These are phyloP conservation scores for Brachyopa scutellaris DNA, from an alignment of 2,888 invertebrate species.

Conservation along the genomic window DNA sequence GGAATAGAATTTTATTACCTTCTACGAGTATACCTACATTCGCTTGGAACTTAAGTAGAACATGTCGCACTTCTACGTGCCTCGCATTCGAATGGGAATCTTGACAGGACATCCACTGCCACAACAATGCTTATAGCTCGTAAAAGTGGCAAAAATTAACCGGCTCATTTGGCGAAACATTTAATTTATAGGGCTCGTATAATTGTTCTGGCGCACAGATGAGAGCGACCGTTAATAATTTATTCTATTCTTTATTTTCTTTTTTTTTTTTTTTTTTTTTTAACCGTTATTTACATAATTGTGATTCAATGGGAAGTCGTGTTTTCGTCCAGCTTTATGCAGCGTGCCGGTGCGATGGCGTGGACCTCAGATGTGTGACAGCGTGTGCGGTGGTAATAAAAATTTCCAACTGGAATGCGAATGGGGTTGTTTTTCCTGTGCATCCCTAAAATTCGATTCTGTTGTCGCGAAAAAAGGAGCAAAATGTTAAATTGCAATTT, in stretches of 20 bases:
- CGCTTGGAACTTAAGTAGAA: conserved; percentile 54
- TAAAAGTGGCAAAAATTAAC: conserved; percentile 68
- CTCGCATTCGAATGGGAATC: conserved; percentile 43
- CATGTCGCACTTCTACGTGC: conserved; percentile 64
- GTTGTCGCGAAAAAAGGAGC: conserved; percentile 7
- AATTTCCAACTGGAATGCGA: background rate
- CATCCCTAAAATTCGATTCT: conserved; percentile 3
- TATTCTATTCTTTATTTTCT: conserved; percentile 41
- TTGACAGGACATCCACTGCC: conserved; percentile 15
- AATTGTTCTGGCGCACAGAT: conserved; percentile 50
- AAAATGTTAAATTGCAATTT: conserved; percentile 23
- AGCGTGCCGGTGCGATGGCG: background rate
- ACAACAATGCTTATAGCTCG: conserved; percentile 39
- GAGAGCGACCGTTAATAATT: conserved; percentile 39
- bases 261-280: conserved; percentile 18
- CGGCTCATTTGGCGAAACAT: conserved; percentile 65
- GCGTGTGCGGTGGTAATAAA: conserved; percentile 15
- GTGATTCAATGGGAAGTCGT: conserved; percentile 14
- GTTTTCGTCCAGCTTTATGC: background rate
- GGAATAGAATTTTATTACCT: conserved; percentile 68
- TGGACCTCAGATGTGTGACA: conserved; percentile 26
- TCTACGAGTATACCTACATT: too few relatives aligned
- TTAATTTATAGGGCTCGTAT: conserved; percentile 62
- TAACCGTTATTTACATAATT: conserved; percentile 47
- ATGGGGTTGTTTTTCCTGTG: background rate